Conservation (phyloP, 2,797 vertebrate species). For the Luscinia luscinia region DNA sequence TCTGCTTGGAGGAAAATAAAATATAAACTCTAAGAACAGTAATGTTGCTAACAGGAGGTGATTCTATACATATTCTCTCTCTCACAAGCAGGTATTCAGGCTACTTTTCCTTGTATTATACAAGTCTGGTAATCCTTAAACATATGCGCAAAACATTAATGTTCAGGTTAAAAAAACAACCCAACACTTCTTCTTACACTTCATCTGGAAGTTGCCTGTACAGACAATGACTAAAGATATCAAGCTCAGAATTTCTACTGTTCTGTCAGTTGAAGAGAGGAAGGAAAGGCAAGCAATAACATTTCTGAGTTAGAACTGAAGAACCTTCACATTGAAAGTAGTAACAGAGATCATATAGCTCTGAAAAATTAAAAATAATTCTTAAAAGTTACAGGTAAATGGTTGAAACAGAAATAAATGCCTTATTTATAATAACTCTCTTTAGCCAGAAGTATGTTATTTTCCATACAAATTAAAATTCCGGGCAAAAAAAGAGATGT, state of each 20-base stretch:
- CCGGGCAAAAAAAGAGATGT: background rate
- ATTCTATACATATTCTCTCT: background rate
- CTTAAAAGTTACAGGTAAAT: background rate
- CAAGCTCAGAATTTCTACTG: background rate
- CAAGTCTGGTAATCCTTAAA: background rate
- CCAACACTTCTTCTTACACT: background rate
- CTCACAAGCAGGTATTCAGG: background rate
- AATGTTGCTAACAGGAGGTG: background rate
- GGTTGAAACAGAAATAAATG: background rate
- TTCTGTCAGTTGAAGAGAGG: background rate
- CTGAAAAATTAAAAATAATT: background rate
- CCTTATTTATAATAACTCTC: background rate
- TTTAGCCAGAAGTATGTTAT: background rate
- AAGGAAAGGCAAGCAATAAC: background rate
- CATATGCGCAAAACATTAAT: rapidly evolving
- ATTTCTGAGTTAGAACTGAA: background rate
- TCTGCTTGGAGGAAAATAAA: background rate
- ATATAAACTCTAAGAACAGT: background rate
- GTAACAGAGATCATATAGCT: background rate
- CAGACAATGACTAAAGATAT: background rate
- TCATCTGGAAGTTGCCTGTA: background rate
- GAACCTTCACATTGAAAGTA: background rate
- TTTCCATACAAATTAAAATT: background rate
- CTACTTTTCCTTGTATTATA: background rate
- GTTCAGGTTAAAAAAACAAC: background rate